Evolutionary conservation across 2,113 vertebrate genomes (phyloP), one percentile per base, ranked within the genome.

Genomic region (Cyphomyrus discorhynchus): DNA sequence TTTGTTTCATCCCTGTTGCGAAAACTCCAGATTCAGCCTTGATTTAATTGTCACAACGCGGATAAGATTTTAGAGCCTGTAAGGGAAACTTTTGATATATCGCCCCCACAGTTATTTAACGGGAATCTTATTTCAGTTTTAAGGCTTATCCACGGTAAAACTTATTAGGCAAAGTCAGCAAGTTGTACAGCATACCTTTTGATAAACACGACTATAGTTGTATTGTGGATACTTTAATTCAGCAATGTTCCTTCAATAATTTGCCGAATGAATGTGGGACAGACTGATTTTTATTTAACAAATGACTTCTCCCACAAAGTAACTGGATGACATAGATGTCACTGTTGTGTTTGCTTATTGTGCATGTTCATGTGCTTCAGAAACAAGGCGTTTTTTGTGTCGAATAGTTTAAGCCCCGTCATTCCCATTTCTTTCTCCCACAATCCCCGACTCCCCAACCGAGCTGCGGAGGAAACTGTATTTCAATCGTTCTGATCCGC

Each of bases 391-490:
- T 93, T 92, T 95, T 95, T 95, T 93, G 95, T 92, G 92, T 58
- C 90, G 45, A 89, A 47, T 17, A 39, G 92, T 93, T 94, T 90
- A 82, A 90, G 91, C 93, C 94, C 94, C 93, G 93, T 95, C 95
- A 93, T 96, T 95, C 93, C 94, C 94, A 92, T 95, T 94, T 93
- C 90, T 70, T 92, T 92, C 94, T 95, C 94, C 94, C 95, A 92
- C 90, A 93, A 93, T 93, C 94, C 94, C 93, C 86, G 91, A 90
- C 88, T 93, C 92, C 91, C 92, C 89, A 89, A 53, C 90, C 93
- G 92, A 88, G 92, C 94, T 91, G 92, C 91, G 92, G 93, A 95
- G 95, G 95, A 96, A 96, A 96, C 95, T 93, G 95, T 96, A 95
- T 95, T 95, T 92, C 91, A 93, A 94, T 95, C 93, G 93, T 92